phyloP scores from a whole-genome alignment of 2,888 invertebrate genomes.

The Sussaba pulchella region DNA sequence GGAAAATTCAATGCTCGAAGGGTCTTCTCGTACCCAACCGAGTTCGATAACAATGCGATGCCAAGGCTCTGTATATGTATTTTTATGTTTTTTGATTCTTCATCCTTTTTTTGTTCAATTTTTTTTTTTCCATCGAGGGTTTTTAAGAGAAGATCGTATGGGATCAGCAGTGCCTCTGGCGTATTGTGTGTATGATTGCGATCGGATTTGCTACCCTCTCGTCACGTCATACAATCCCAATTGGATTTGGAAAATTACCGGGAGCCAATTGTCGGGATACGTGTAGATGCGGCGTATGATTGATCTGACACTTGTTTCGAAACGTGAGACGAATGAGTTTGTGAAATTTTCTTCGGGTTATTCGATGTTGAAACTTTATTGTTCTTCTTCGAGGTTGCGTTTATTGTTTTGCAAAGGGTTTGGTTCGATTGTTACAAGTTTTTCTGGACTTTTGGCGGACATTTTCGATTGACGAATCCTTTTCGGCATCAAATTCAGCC shows the following conservation, averaged over 20 bases:
- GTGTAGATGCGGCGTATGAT: neutral
- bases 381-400: too few species aligned
- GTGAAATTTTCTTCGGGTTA: neutral
- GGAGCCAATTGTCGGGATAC: constrained; percentile 21
- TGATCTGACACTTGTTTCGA: constrained; percentile 22
- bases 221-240: constrained; percentile 37
- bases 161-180: neutral
- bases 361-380: neutral
- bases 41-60: neutral
- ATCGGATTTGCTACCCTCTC: constrained; percentile 39
- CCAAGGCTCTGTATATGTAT: neutral
- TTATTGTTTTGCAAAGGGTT: too few species aligned
- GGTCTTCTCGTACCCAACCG: neutral
- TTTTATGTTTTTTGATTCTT: too few species aligned
- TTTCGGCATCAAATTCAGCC: too few species aligned
- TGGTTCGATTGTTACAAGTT: too few species aligned
- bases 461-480: too few species aligned
- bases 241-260: constrained; percentile 39
- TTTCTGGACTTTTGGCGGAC: too few species aligned
- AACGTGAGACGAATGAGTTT: neutral
- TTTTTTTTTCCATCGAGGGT: neutral
- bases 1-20: constrained; percentile 37
- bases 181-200: constrained; percentile 7
- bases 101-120: neutral
- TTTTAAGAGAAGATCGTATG: constrained; percentile 19